phyloP scores from a whole-genome alignment of 2,888 invertebrate species.

The Lacanobia wlatinum region DNA sequence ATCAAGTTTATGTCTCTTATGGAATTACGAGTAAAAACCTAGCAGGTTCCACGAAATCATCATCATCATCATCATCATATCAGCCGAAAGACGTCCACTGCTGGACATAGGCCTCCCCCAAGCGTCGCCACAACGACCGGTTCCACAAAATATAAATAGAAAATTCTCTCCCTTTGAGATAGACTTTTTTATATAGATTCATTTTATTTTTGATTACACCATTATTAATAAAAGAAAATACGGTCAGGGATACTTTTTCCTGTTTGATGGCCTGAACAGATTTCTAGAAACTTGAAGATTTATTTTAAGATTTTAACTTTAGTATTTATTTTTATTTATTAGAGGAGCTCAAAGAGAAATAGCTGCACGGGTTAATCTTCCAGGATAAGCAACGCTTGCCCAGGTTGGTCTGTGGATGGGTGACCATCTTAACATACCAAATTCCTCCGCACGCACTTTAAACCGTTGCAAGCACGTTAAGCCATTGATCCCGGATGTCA shows the following conservation, averaged over 20 bases:
- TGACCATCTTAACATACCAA: no score
- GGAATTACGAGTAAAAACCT: constrained; percentile 3
- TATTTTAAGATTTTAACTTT: background rate
- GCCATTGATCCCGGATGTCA: no score
- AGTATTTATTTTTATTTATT: background rate
- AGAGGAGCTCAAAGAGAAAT: no score
- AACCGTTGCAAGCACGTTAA: no score
- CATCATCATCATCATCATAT: no score
- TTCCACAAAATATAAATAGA: constrained; percentile 13
- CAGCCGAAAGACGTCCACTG: no score
- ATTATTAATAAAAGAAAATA: constrained; percentile 9
- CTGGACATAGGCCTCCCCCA: no score
- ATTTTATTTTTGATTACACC: background rate
- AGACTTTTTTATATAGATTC: background rate
- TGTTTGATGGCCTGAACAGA: background rate
- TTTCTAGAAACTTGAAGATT: background rate
- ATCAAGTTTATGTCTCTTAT: background rate
- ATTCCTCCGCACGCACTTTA: no score
- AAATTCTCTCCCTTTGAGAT: constrained; percentile 16
- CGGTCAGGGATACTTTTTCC: background rate
- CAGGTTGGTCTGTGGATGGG: no score
- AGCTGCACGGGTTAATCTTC: no score
- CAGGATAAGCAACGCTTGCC: no score
- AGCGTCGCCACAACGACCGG: no score
- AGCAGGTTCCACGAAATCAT: constrained; percentile 2